Evolutionary conservation across 2,888 invertebrate genomes (phyloP), one percentile per base, ranked within the genome.

Genomic region (Drosophila melanosoma): DNA sequence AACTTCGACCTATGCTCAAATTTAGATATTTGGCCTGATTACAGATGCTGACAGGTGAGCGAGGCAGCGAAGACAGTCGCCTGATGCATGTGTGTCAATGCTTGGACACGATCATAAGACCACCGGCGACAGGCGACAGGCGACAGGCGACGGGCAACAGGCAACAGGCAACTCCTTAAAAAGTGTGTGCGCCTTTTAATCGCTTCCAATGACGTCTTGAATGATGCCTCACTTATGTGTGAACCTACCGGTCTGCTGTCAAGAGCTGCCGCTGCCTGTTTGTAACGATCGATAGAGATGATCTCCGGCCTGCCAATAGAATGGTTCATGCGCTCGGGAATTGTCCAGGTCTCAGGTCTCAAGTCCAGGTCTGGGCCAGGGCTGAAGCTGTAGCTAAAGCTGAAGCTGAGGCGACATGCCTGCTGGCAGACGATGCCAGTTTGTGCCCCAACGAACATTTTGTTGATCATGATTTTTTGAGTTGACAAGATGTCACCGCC

Each of bases 381-480:
- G 26, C 56, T 40, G 63, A 54, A 26, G 17, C 49, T 17, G 17
- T n/a, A n/a, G n/a, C n/a, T n/a, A n/a, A 45, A 12, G 5, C 48
- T 15, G 15, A 17, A 23, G 15, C 48, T 49, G 48, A 49, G 26
- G 45, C 59, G 60, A 59, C 32, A 45, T 48, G 29, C 63, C 63
- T 32, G 59, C 23, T 40, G 40, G 63, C 63, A 58, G 49, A 12
- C 48, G 48, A 42, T 62, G 51, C 56, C 54, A 29, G 56, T 53
- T 49, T 36, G 48, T 40, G 38, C 33, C 29, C 57, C 45, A 40
- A 36, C n/a, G 51, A 82, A 78, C 88, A 89, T 81, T 89, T 90
- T 87, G 80, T 86, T 87, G 89, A 87, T 87, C 90, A 87, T 87
- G 87, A 90, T 87, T 90, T 45, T 86, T 88, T 83, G 90, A 89